Conservation (phyloP, 2,113 vertebrate genomes). For the Ardeotis arabs region DNA sequence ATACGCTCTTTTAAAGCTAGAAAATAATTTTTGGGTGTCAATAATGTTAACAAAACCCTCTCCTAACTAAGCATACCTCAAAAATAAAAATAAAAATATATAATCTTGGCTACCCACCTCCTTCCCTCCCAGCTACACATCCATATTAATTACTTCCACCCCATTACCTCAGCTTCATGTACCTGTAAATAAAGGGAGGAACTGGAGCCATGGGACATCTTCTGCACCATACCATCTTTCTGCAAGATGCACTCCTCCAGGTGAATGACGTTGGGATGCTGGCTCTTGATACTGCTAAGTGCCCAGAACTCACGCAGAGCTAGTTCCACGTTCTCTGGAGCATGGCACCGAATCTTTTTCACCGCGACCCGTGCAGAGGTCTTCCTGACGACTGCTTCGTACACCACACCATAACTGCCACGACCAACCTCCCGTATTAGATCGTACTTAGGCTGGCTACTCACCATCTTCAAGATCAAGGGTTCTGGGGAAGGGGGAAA, state of each 20-base stretch:
- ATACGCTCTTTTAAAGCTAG: not conserved
- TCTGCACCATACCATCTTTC: constrained; percentile 93
- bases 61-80: not conserved
- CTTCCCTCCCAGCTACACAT: constrained; percentile 2
- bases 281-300: constrained; percentile 98
- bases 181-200: constrained; percentile 96
- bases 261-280: constrained; percentile 97
- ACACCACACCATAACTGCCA: constrained; percentile 97
- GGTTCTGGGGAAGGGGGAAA: constrained; percentile 77
- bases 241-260: constrained; percentile 97
- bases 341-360: constrained; percentile 97
- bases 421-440: constrained; percentile 98
- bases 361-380: constrained; percentile 91
- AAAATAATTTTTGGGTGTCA: not conserved
- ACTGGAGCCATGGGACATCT: constrained; percentile 93
- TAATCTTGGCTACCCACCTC: not conserved
- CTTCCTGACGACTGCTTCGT: constrained; percentile 93
- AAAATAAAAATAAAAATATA: not conserved
- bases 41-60: not conserved
- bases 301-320: constrained; percentile 98
- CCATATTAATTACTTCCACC: not conserved
- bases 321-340: constrained; percentile 96
- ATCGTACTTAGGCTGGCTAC: constrained; percentile 98
- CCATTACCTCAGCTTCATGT: constrained; percentile 31
- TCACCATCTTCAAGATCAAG: constrained; percentile 92